phyloP scores from a whole-genome alignment of 2,888 invertebrate species.

The Mesochorus sp. region DNA sequence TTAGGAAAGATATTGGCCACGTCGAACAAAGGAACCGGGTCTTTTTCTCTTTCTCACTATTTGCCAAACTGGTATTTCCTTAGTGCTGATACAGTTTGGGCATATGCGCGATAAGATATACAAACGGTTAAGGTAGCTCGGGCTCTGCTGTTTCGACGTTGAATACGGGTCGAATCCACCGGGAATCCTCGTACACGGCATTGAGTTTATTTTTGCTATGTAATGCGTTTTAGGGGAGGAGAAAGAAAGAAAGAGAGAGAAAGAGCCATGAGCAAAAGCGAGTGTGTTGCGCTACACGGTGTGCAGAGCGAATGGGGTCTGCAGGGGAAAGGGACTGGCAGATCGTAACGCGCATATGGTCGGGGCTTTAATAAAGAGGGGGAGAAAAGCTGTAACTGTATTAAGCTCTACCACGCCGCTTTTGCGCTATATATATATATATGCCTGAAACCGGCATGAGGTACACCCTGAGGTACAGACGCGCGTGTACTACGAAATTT shows the following conservation, averaged over 20 bases:
- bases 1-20: slow-evolving; percentile 47
- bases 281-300: neutral
- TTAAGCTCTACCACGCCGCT: slow-evolving; percentile 53
- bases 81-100: slow-evolving; percentile 17
- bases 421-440: too few species aligned
- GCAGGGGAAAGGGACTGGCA: slow-evolving; percentile 42
- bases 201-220: slow-evolving; percentile 49
- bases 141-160: slow-evolving; percentile 36
- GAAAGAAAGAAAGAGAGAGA: neutral
- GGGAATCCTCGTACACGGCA: slow-evolving; percentile 45
- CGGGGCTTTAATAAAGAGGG: slow-evolving; percentile 63
- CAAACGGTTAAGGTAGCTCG: slow-evolving; percentile 28
- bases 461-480: slow-evolving; percentile 29
- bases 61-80: slow-evolving; percentile 14
- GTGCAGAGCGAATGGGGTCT: slow-evolving; percentile 6
- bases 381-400: slow-evolving; percentile 61
- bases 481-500: slow-evolving; percentile 63
- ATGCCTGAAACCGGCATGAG: slow-evolving; percentile 42
- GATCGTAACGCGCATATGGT: slow-evolving; percentile 65
- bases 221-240: slow-evolving; percentile 13
- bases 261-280: neutral
- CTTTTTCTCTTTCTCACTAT: slow-evolving; percentile 6
- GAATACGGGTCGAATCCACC: slow-evolving; percentile 45
- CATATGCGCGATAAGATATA: slow-evolving; percentile 52
- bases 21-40: slow-evolving; percentile 32